A percentile compares a stretch with the other conserved stretches of the same genome.
Evolutionary conservation across 2,888 invertebrate genomes (phyloP).

Genomic region (Drosophila mettleri): DNA sequence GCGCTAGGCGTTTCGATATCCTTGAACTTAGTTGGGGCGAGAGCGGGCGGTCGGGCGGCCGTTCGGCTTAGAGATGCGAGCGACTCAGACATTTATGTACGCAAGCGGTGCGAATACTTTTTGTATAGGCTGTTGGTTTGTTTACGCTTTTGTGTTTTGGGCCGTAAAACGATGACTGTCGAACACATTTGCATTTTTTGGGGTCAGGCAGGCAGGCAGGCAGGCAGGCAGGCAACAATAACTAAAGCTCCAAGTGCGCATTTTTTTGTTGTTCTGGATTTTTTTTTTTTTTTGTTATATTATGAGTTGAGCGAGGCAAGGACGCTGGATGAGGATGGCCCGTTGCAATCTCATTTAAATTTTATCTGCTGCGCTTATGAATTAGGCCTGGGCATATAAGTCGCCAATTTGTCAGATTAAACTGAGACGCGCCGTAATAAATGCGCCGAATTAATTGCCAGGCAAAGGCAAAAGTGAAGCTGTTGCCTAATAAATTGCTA

Average conservation of each 20-base stretch:
- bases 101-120: slow-evolving; percentile 54
- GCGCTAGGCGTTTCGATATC: slow-evolving; percentile 54
- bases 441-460: slow-evolving; percentile 56
- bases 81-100: slow-evolving; percentile 58
- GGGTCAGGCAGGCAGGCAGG: slow-evolving; percentile 53
- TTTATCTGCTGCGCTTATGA: slow-evolving; percentile 38
- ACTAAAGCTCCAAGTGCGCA: slow-evolving; percentile 24
- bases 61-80: background rate
- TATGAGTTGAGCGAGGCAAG: background rate
- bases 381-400: slow-evolving; percentile 32
- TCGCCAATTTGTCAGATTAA: slow-evolving; percentile 69
- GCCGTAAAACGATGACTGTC: slow-evolving; percentile 48
- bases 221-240: too few species aligned
- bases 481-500: slow-evolving; percentile 54
- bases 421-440: slow-evolving; percentile 55
- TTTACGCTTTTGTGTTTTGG: slow-evolving; percentile 43
- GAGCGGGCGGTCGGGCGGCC: background rate
- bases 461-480: slow-evolving; percentile 45
- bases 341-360: slow-evolving; percentile 52
- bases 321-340: background rate
- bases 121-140: slow-evolving; percentile 34
- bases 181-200: slow-evolving; percentile 59
- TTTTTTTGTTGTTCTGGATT: background rate
- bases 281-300: background rate
- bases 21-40: slow-evolving; percentile 53